These are phyloP conservation scores for Pelagia noctiluca DNA, from an alignment of 30 jellyfish, hydroid and myxozoan species.

Conservation along the genomic window DNA sequence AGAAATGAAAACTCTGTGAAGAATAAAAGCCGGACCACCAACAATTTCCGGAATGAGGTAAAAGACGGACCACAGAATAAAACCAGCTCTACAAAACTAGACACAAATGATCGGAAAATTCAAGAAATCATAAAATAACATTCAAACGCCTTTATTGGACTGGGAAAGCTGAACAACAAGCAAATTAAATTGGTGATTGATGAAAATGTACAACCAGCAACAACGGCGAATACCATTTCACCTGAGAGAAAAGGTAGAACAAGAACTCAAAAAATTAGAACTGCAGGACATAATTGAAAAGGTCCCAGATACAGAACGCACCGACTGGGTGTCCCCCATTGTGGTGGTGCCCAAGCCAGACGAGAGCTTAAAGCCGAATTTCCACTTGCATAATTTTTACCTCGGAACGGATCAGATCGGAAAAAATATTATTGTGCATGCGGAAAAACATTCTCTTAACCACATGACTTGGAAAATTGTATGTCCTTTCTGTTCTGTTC, in stretches of 20 bases:
- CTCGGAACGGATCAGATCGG: constrained; percentile 1
- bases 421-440: too few relatives aligned
- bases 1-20: too few relatives aligned
- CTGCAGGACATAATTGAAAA: constrained; percentile 5
- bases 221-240: constrained; percentile 50
- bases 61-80: too few relatives aligned
- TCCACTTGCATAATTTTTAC: not conserved
- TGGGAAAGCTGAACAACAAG: not conserved
- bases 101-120: not conserved
- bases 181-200: not conserved
- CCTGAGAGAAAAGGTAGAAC: constrained; percentile 17
- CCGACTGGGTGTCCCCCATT: not conserved
- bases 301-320: not conserved
- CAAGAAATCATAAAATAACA: constrained; percentile 1
- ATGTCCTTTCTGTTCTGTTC: not conserved
- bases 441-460: too few relatives aligned
- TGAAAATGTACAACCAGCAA: constrained; percentile 6
- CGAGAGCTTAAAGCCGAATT: not conserved
- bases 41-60: too few relatives aligned
- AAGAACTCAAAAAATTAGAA: not conserved
- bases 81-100: not conserved
- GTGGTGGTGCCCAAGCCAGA: too few relatives aligned
- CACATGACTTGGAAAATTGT: not conserved
- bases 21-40: too few relatives aligned
- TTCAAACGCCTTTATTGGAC: constrained; percentile 24